Percentiles rank a stretch among this genome's conserved stretches.
Conservation (phyloP, 2,888 invertebrate species). For the Miltochrista miniata region DNA sequence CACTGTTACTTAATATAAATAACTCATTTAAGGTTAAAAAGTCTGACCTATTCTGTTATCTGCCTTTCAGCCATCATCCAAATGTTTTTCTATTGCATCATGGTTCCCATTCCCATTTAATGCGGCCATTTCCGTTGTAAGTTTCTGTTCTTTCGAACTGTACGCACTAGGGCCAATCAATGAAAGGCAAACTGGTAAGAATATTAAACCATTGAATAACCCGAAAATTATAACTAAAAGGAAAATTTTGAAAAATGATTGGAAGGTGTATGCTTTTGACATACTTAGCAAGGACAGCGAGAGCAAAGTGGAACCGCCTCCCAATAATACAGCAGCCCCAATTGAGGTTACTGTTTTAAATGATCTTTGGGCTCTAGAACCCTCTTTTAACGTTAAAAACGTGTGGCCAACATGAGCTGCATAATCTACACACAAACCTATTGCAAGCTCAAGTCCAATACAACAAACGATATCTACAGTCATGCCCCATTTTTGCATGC, state of each 20-base stretch:
- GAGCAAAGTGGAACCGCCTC: constrained; percentile 90
- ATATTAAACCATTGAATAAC: constrained; percentile 89
- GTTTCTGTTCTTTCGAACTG: constrained; percentile 42
- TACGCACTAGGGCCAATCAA: constrained; percentile 87
- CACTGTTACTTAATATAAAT: too few species aligned
- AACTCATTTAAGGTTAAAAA: background rate
- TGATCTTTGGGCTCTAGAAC: constrained; percentile 82
- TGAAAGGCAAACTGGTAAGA: constrained; percentile 90
- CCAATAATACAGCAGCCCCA: constrained; percentile 90
- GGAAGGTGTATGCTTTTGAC: constrained; percentile 90
- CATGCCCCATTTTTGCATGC: constrained; percentile 92
- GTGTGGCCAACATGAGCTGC: constrained; percentile 92
- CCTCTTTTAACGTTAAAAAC: constrained; percentile 86
- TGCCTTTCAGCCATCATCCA: constrained; percentile 29
- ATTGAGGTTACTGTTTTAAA: constrained; percentile 87
- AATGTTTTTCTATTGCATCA: constrained; percentile 40
- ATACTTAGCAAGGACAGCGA: constrained; percentile 87
- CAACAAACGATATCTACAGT: constrained; percentile 93
- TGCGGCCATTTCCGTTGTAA: constrained; percentile 58
- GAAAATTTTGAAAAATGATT: constrained; percentile 90
- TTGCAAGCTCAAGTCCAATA: constrained; percentile 90
- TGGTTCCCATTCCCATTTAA: constrained; percentile 65
- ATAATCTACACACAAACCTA: constrained; percentile 93
- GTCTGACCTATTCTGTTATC: background rate
- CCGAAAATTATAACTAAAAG: constrained; percentile 90